Evolutionary conservation across 2,797 vertebrate species (phyloP).

Genomic region (Bufotes viridis): DNA sequence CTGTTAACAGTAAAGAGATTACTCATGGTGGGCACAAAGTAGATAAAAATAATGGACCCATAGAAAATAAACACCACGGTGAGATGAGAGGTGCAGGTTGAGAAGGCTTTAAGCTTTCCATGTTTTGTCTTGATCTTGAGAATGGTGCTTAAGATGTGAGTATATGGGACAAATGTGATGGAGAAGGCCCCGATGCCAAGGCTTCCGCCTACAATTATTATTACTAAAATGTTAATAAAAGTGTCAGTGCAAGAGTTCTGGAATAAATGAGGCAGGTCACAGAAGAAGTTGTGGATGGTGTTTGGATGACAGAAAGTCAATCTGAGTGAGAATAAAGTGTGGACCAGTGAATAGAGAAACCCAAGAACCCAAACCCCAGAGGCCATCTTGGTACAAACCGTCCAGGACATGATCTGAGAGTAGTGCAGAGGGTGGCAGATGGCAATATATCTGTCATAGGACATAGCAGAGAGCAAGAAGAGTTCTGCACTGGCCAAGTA

Average conservation of each 20-base stretch:
- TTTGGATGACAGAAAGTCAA: slow-evolving; percentile 26
- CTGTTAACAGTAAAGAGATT: neutral
- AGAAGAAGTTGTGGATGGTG: slow-evolving; percentile 31
- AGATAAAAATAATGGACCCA: slow-evolving; percentile 2
- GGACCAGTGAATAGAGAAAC: neutral
- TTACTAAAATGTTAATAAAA: neutral
- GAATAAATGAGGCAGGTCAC: slow-evolving; percentile 12
- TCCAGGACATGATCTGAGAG: slow-evolving; percentile 21
- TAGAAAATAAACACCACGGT: slow-evolving; percentile 19
- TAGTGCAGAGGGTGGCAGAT: slow-evolving; percentile 35
- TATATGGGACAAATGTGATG: slow-evolving; percentile 21
- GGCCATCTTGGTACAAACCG: neutral
- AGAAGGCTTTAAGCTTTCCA: slow-evolving; percentile 4
- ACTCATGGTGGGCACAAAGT: slow-evolving; percentile 2
- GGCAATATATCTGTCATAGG: slow-evolving; percentile 46
- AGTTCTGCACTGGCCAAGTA: slow-evolving; percentile 22
- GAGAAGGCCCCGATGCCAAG: neutral
- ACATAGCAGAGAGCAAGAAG: slow-evolving; percentile 44
- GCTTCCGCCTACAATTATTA: neutral
- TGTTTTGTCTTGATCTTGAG: neutral
- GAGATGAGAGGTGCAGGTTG: slow-evolving; percentile 2
- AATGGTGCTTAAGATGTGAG: neutral
- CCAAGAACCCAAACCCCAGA: neutral
- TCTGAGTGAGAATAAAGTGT: neutral
- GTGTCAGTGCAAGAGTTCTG: neutral